A percentile compares a stretch with the other conserved stretches of the same genome.
Conservation (phyloP, 2,888 invertebrate genomes). For the Patella depressa region DNA sequence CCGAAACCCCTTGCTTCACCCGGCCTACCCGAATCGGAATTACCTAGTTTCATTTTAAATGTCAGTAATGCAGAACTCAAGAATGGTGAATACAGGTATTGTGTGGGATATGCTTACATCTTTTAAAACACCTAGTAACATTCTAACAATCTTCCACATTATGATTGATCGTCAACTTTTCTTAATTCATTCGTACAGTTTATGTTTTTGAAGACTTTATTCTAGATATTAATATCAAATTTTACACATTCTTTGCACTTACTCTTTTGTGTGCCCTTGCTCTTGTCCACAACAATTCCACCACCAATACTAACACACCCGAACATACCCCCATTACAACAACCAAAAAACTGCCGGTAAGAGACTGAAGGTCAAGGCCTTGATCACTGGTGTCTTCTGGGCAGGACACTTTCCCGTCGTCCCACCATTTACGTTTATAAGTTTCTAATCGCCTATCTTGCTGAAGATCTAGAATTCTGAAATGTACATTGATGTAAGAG, state of each 20-base stretch:
- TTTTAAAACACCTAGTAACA: too few relatives aligned
- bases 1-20: too few relatives aligned
- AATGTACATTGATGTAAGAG: neutral
- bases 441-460: constrained; percentile 43
- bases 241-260: neutral
- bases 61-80: too few relatives aligned
- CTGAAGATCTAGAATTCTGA: constrained; percentile 50
- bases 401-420: constrained; percentile 34
- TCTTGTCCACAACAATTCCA: constrained; percentile 33
- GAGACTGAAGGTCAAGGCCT: constrained; percentile 43
- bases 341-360: constrained; percentile 50
- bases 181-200: too few relatives aligned
- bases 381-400: constrained; percentile 33
- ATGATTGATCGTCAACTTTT: too few relatives aligned
- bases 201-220: too few relatives aligned
- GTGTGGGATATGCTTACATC: too few relatives aligned
- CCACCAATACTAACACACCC: constrained; percentile 76
- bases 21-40: too few relatives aligned
- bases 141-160: too few relatives aligned
- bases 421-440: constrained; percentile 49
- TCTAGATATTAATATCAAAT: too few relatives aligned
- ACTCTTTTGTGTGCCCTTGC: neutral
- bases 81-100: too few relatives aligned
- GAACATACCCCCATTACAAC: constrained; percentile 43
- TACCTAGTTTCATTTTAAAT: too few relatives aligned